Conservation (phyloP, 2,113 vertebrate genomes). For the Sorex araneus region DNA sequence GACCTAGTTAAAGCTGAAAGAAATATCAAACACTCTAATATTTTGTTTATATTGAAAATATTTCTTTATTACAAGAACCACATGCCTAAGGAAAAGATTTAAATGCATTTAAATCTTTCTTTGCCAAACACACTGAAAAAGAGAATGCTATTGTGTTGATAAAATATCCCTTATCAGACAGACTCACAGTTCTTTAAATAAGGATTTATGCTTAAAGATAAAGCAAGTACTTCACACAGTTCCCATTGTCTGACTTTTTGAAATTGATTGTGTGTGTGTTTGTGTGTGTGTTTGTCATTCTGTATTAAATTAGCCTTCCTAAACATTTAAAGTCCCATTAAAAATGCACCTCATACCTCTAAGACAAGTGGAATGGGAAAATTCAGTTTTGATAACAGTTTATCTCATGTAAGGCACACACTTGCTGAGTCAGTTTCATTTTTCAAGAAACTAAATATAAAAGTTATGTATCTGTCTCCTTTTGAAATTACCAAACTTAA, state of each 20-base stretch:
- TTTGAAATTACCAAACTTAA: neutral
- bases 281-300: neutral
- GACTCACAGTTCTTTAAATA: slow-evolving; percentile 33
- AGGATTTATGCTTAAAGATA: neutral
- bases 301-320: neutral
- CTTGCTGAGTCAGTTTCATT: neutral
- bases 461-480: neutral
- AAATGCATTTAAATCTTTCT: neutral
- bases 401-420: neutral
- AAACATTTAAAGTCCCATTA: neutral
- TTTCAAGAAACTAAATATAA: neutral
- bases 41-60: slow-evolving; percentile 45
- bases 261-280: neutral
- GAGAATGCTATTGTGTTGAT: slow-evolving; percentile 12
- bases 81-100: slow-evolving; percentile 16
- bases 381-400: neutral
- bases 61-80: neutral
- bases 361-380: neutral
- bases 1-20: slow-evolving; percentile 6
- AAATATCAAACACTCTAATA: slow-evolving; percentile 34
- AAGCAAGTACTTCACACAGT: neutral
- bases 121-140: neutral
- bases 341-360: neutral
- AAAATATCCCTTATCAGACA: slow-evolving; percentile 47
- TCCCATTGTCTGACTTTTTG: neutral